Evolutionary conservation across 2,113 vertebrate genomes (phyloP).

Genomic region (Corythornis vintsioides): DNA sequence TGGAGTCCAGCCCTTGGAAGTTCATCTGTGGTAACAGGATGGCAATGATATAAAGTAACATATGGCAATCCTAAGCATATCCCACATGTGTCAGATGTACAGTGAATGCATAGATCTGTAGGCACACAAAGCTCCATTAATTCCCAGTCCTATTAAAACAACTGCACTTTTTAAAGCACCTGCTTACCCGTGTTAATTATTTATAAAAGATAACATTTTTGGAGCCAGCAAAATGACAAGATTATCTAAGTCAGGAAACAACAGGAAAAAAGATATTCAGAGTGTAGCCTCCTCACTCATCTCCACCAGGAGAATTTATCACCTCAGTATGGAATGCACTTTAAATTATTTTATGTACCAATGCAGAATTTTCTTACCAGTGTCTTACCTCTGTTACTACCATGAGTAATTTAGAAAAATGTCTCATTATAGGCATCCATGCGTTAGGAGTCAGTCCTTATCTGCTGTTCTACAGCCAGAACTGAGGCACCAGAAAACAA

Average conservation of each 20-base stretch:
- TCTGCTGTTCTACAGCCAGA: not conserved
- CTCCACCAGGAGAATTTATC: not conserved
- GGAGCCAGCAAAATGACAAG: not conserved
- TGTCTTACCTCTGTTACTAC: not conserved
- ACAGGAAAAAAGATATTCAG: not conserved
- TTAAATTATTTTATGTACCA: not conserved
- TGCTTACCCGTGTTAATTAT: not conserved
- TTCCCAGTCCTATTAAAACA: not conserved
- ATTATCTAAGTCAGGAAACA: not conserved
- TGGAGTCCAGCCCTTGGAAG: not conserved
- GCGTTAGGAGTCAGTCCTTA: not conserved
- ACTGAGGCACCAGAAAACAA: not conserved
- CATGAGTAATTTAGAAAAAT: not conserved
- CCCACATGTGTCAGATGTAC: accelerated
- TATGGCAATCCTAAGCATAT: not conserved
- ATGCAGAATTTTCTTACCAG: not conserved
- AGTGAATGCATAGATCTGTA: not conserved
- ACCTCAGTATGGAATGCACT: not conserved
- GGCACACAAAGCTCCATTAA: not conserved
- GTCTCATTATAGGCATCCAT: not conserved
- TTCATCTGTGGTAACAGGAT: not conserved
- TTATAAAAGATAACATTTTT: not conserved
- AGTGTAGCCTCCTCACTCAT: not conserved
- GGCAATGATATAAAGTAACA: accelerated
- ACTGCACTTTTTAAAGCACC: not conserved